Conservation (phyloP, 2,888 invertebrate genomes). For the Lasius platythorax region DNA sequence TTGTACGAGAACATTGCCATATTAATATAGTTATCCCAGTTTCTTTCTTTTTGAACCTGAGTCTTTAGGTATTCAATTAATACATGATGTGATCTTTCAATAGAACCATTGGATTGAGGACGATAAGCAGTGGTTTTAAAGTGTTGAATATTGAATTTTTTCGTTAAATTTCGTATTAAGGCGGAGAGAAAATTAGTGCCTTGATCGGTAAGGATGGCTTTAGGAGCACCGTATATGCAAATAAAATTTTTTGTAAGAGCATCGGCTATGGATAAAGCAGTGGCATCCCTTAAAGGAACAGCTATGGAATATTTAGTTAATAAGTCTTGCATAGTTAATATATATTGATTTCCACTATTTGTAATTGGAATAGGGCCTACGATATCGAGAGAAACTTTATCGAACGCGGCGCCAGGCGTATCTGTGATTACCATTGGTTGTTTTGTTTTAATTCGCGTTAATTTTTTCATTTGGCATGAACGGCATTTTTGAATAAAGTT, state of each 20-base stretch:
- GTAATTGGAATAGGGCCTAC: no score
- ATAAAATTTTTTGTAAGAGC: background rate
- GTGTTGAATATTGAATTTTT: background rate
- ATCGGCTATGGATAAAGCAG: no score
- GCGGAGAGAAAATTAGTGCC: background rate
- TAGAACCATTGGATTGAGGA: background rate
- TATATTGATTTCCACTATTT: background rate
- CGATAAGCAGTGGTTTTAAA: constrained; percentile 10
- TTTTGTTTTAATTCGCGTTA: background rate
- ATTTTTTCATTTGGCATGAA: background rate
- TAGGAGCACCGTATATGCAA: background rate
- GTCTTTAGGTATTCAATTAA: constrained; percentile 8
- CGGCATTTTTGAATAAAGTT: background rate
- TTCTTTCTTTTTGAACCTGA: background rate
- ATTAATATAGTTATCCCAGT: background rate
- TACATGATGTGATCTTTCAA: background rate
- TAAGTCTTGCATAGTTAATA: background rate
- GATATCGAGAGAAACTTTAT: no score
- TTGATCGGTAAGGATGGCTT: background rate
- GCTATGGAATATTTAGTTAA: no score
- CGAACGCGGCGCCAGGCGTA: no score
- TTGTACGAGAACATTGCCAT: background rate
- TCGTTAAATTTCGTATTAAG: background rate
- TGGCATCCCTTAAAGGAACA: background rate
- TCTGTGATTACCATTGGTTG: no score